These are phyloP conservation scores for Arrhamphus sclerolepis DNA, from an alignment of 2,797 vertebrate genomes.

Conservation along the genomic window DNA sequence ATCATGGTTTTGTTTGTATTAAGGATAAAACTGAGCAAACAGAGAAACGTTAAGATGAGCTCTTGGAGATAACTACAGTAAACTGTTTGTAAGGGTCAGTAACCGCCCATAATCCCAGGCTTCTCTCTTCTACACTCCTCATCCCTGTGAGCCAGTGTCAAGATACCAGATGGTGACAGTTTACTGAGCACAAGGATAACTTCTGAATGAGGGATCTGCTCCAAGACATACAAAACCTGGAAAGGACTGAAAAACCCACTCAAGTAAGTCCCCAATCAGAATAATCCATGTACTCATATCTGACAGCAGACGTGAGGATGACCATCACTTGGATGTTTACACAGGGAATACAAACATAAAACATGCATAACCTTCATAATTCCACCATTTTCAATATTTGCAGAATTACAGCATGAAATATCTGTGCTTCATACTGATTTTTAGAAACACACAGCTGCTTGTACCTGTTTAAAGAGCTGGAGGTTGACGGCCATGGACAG, in stretches of 20 bases:
- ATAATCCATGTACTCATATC: too few relatives aligned
- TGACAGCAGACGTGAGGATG: constrained; percentile 1
- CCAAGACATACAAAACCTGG: too few relatives aligned
- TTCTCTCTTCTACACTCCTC: constrained; percentile 29
- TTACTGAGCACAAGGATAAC: constrained; percentile 15
- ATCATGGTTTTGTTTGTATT: constrained; percentile 28
- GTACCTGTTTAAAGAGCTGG: constrained; percentile 98
- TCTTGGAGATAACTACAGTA: constrained; percentile 42
- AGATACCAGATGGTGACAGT: constrained; percentile 45
- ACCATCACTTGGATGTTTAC: not conserved
- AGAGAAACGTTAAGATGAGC: constrained; percentile 38
- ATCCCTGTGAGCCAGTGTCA: constrained; percentile 42
- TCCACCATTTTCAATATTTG: not conserved
- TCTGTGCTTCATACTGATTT: not conserved
- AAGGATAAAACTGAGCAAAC: constrained; percentile 29
- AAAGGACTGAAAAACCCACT: constrained; percentile 13
- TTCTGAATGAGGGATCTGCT: constrained; percentile 18
- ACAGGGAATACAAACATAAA: not conserved
- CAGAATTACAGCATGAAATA: not conserved
- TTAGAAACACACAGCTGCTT: not conserved
- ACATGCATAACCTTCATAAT: too few relatives aligned
- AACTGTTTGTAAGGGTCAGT: constrained; percentile 59
- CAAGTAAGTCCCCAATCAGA: too few relatives aligned
- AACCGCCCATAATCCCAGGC: constrained; percentile 43
- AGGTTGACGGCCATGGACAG: constrained; percentile 94